These are phyloP conservation scores for Synergus gifuensis DNA, from an alignment of 2,888 invertebrate species.

Conservation along the genomic window DNA sequence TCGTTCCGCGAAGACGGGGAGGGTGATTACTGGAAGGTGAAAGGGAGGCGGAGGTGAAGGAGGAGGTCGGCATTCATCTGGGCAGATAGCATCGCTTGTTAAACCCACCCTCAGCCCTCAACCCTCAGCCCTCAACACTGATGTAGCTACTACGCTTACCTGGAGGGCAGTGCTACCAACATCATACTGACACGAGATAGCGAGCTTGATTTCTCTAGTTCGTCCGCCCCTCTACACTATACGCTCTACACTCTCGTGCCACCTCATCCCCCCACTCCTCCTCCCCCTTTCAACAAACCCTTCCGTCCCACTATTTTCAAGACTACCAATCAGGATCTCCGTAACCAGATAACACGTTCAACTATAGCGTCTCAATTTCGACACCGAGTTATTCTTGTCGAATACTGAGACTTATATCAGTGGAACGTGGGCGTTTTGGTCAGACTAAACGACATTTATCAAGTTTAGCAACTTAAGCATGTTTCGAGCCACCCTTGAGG, in stretches of 20 bases:
- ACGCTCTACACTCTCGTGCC: not conserved
- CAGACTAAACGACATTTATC: not conserved
- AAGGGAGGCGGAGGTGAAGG: constrained; percentile 58
- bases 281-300: not conserved
- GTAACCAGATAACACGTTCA: constrained; percentile 54
- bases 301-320: constrained; percentile 37
- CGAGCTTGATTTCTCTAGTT: constrained; percentile 56
- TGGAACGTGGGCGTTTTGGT: not conserved
- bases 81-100: constrained; percentile 76
- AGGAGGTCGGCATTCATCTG: constrained; percentile 73
- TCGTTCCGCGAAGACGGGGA: constrained; percentile 55
- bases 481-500: too few species aligned
- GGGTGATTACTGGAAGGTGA: constrained; percentile 56
- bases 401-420: not conserved
- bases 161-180: constrained; percentile 64
- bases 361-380: constrained; percentile 66
- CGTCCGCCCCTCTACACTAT: constrained; percentile 48
- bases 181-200: constrained; percentile 71
- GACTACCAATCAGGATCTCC: constrained; percentile 57
- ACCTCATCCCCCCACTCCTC: not conserved
- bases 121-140: constrained; percentile 59
- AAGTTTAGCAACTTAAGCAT: not conserved
- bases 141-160: constrained; percentile 64
- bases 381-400: not conserved
- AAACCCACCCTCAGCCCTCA: constrained; percentile 66